Evolutionary conservation across 1,140 invertebrate species (phyloP).

Genomic region (Megalonaias nervosa): DNA sequence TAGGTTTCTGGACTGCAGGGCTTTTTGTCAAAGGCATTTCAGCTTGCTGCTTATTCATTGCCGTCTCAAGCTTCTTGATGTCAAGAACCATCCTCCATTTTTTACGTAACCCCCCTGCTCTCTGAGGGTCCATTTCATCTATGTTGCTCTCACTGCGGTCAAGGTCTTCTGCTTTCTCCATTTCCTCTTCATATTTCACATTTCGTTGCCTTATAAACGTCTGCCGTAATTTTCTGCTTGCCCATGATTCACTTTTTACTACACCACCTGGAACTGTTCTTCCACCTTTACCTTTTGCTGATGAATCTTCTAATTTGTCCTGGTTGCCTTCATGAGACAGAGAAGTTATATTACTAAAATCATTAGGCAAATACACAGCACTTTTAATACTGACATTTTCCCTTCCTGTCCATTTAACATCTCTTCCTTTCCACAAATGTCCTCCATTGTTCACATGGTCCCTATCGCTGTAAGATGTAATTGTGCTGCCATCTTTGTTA

Average conservation of each 20-base stretch:
- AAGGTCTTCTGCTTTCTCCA: neutral
- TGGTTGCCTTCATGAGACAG: neutral
- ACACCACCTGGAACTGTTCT: neutral
- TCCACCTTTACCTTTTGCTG: too few species aligned
- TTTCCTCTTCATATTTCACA: constrained; percentile 40
- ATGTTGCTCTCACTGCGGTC: constrained; percentile 5
- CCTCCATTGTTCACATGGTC: too few species aligned
- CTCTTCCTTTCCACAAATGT: too few species aligned
- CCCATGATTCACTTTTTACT: constrained; percentile 39
- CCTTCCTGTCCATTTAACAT: too few species aligned
- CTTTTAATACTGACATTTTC: too few species aligned
- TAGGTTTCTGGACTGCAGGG: constrained; percentile 13
- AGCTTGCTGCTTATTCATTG: constrained; percentile 36
- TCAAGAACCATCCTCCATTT: constrained; percentile 62
- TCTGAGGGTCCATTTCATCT: constrained; percentile 13
- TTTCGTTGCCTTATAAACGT: constrained; percentile 30
- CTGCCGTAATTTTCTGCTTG: constrained; percentile 31
- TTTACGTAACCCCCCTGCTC: constrained; percentile 15
- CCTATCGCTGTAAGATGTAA: too few species aligned
- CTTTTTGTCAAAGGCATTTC: constrained; percentile 30
- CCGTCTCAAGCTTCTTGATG: constrained; percentile 60
- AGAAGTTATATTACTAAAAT: too few species aligned
- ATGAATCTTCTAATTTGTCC: too few species aligned
- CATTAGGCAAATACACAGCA: too few species aligned
- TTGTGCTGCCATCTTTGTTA: too few species aligned